Base-by-base conservation (phyloP, 2,888 invertebrate species). In the Heliconius erato region DNA sequence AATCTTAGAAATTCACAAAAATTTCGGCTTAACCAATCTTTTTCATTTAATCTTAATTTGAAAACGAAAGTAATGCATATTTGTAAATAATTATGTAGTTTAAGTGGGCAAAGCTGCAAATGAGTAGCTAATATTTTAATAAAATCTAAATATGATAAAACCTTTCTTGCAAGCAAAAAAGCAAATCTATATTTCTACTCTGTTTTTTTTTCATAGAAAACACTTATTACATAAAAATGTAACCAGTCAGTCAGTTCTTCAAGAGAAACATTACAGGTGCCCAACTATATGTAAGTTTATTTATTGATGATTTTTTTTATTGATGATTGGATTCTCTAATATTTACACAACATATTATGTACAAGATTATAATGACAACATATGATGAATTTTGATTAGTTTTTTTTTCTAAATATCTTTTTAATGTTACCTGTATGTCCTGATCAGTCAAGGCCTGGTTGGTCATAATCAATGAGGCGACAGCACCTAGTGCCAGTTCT, bases 391-490 rank as follows among this genome's bases (percentile, higher is more conserved):
- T 28, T 16, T 28, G 23, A 35, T 35, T 35, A 9, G 7, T 14
- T 40, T 12, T 40, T 9, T 11, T 72, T 40, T 19, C 44, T n/a
- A 28, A 19, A 23, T 74, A 44, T 1, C 9, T 54, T 35, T 35
- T 12, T 12, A 59, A 40, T 5, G 72, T 44, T 92, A 98, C 98
- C 96, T 98, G 97, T 86, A 99, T 97, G 90, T 97, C 97, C 95
- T 98, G 98, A 79, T 97, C 96, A 6, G 98, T 97, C 35, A 98
- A 94, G 76, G 97, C 96, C 87, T 97, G 96, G 0, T 98, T 97
- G 80, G 98, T 98, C 98, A 99, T 99, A 71, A 99, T 96, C 85
- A 99, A 96, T 44, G 98, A 98, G 6, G 98, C 97, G 65, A 98
- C 97, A 9, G 99, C 98, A 88, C 98, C 97, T 11, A 99, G 96